Evolutionary conservation across 37 sponge, comb jelly and placozoan species (phyloP), one percentile per base, ranked within the genome.

Genomic region (Chondrilla cf. caribensis): DNA sequence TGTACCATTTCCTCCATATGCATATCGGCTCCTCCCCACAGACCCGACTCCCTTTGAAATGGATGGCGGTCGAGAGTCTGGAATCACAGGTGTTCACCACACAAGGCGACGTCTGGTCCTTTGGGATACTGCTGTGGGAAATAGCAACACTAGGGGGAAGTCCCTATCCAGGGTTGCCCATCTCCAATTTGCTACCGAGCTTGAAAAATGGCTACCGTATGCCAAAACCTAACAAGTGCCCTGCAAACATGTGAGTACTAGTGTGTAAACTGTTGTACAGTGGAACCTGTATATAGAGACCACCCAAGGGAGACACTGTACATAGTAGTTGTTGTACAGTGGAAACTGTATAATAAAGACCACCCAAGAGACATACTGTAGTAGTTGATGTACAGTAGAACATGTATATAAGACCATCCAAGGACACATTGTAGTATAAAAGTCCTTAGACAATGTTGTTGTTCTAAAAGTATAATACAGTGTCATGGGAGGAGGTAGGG

Each of bases 91-190:
- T 36, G n/a, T 73, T 73, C 76, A 73, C 76, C 42, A 73, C 43
- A 0, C 41, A 73, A 8, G 36, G 76, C 24, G 76, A 73, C 6
- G 76, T 73, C 43, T 60, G 82, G 82, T 29, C 64, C 0, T 82
- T 82, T 82, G 82, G 82, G 1, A 70, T 82, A 43, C 72, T 82
- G 67, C 82, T 82, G 37, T 82, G 82, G 82, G 82, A 82, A 51
- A 67, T 82, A 43, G 54, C 62, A 3, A 62, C 82, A 36, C 35
- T 82, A 5, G 82, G 82, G 14, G 62, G 58, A 33, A 36, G 37
- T 15, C 82, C 82, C 67, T 82, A 82, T 68, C 82, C 82, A 2
- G 70, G 4, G 2, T 6, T 82, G 44, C 38, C 75, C 19, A 32
- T 37, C 44, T 24, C 31, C 43, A 43, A 73, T 39, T 21, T 73